phyloP scores from a whole-genome alignment of 2,797 vertebrate genomes.

The Gila robusta region DNA sequence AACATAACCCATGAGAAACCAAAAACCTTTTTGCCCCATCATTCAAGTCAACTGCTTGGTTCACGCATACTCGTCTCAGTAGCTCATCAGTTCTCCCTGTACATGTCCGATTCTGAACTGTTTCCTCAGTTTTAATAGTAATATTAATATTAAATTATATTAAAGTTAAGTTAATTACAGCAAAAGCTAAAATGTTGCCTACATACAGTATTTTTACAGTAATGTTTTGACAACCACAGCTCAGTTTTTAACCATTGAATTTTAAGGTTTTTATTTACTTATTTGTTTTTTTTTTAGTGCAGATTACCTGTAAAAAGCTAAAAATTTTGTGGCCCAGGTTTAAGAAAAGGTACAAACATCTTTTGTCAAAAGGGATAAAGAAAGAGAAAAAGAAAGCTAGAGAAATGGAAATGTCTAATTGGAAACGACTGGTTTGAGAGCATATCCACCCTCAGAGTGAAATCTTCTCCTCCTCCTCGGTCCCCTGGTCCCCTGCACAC shows the following conservation, averaged over 20 bases:
- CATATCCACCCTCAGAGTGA: conserved; percentile 43
- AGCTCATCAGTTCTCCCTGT: background rate
- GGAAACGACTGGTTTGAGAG: conserved; percentile 43
- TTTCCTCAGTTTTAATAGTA: too few species aligned
- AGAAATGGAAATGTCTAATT: conserved; percentile 50
- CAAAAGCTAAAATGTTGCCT: background rate
- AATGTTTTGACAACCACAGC: background rate
- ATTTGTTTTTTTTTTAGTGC: background rate
- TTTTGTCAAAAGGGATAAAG: background rate
- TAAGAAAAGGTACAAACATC: conserved; percentile 4
- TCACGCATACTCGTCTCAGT: too few species aligned
- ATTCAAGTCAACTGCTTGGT: background rate
- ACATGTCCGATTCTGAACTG: background rate
- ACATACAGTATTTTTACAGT: background rate
- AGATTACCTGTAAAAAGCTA: background rate
- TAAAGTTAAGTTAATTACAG: too few species aligned
- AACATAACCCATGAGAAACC: background rate
- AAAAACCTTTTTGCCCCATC: background rate
- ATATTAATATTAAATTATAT: too few species aligned
- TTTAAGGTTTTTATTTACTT: background rate
- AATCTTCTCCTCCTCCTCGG: conserved; percentile 40
- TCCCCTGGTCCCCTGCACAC: conserved; percentile 18
- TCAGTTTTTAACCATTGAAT: background rate
- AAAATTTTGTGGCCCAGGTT: background rate
- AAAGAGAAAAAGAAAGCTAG: conserved; percentile 21